Evolutionary conservation across 1,140 invertebrate genomes (phyloP), one percentile per base, ranked within the genome.

Genomic region (Epicauta chinensis): DNA sequence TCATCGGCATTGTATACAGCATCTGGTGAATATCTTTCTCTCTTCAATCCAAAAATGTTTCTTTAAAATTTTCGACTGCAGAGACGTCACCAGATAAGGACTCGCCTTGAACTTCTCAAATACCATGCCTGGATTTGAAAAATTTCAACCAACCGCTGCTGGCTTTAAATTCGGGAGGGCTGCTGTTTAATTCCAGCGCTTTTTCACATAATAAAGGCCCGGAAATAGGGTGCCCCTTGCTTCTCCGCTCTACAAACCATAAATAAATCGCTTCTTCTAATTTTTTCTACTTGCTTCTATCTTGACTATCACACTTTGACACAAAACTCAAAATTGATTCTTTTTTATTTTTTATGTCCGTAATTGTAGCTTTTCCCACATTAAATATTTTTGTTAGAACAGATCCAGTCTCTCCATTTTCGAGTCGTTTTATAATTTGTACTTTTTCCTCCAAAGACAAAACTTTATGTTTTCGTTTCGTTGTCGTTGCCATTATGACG

Each of bases 1-100:
- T 71, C 66, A 46, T 72, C 68, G 1, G 62, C 64, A 37, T 72
- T 71, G 46, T 69, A 70, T 32, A 72, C 51, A 53, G 61, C 58
- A 36, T 71, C 51, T 39, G 56, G 49, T 13, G 39, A 16, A 41
- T 41, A 41, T 41, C 23, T 15, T 15, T 41, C 16, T 15, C 16
- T 41, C 16, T 16, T 41, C n/a, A n/a, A 15, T 17, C 23, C 23
- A 41, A 41, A 41, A 15, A 15, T 41, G 16, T 12, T 41, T 41
- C 16, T 41, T 7, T 16, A 23, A 16, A 38, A 29, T 16, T 37
- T 38, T 6, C 12, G 16, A 14, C n/a, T 38, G 15, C 16, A 36
- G 13, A 40, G 46, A 49, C 5, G 29, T 49, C 15, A 14, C 38
- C 38, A 51, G 13, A 36, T 34, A 51, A 23, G 1, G 17, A 23